Conservation (phyloP, 1,140 invertebrate genomes). For the Drosophila kurseongensis region DNA sequence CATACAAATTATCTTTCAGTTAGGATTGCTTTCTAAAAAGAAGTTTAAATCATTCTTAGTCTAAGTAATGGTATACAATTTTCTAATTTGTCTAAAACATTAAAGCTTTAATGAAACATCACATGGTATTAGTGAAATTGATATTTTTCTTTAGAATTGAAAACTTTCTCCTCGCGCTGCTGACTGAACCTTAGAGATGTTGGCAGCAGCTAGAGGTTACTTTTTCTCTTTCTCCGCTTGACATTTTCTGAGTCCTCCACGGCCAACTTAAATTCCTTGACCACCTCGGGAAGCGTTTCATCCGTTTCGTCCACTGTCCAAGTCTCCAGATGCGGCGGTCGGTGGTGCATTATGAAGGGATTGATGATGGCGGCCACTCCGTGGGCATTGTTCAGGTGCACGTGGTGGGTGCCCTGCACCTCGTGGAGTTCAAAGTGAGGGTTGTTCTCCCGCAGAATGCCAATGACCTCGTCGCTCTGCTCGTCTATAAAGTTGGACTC, state of each 20-base stretch:
- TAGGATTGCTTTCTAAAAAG: not conserved
- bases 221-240: slow-evolving; percentile 80
- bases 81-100: not conserved
- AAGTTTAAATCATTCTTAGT: too few relatives aligned
- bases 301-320: slow-evolving; percentile 59
- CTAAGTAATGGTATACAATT: too few relatives aligned
- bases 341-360: slow-evolving; percentile 85
- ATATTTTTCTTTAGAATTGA: slow-evolving; percentile 1
- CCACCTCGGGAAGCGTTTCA: slow-evolving; percentile 29
- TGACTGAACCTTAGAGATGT: slow-evolving; percentile 45
- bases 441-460: slow-evolving; percentile 85
- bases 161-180: slow-evolving; percentile 30
- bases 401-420: slow-evolving; percentile 89
- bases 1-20: too few relatives aligned
- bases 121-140: slow-evolving; percentile 22
- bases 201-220: slow-evolving; percentile 80
- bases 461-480: slow-evolving; percentile 85
- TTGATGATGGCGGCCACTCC: slow-evolving; percentile 86
- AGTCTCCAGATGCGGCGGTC: slow-evolving; percentile 67
- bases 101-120: slow-evolving; percentile 19
- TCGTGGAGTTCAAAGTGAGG: slow-evolving; percentile 87
- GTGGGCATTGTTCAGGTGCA: slow-evolving; percentile 89
- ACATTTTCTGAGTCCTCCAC: slow-evolving; percentile 73
- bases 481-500: slow-evolving; percentile 70
- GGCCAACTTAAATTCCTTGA: slow-evolving; percentile 61